A percentile compares a stretch with the other conserved stretches of the same genome.
Conservation (phyloP, 2,113 vertebrate genomes). For the Oncorhynchus gorbuscha region DNA sequence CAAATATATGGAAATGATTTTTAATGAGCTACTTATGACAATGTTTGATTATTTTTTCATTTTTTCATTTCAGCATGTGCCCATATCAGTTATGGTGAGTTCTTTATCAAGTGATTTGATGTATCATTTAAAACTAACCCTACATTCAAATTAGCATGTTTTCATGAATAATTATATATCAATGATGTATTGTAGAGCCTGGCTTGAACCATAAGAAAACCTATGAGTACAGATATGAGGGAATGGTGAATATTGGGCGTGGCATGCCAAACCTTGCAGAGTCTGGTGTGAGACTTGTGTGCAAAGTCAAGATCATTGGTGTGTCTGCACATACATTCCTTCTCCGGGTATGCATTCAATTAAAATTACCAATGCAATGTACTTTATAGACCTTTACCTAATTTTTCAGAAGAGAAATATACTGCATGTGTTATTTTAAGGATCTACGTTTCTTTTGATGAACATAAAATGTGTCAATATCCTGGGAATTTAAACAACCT, state of each 20-base stretch:
- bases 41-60: constrained; percentile 3
- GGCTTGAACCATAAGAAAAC: constrained; percentile 62
- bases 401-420: no score
- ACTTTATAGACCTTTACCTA: neutral
- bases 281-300: constrained; percentile 61
- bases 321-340: constrained; percentile 54
- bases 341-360: constrained; percentile 63
- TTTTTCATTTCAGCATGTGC: constrained; percentile 61
- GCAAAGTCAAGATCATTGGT: constrained; percentile 65
- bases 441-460: neutral
- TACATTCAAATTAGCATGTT: neutral
- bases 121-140: neutral
- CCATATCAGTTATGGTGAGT: constrained; percentile 69
- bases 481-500: neutral
- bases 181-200: constrained; percentile 57
- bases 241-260: constrained; percentile 63
- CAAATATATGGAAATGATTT: neutral
- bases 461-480: neutral
- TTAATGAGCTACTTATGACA: neutral
- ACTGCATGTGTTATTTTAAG: neutral
- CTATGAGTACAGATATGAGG: constrained; percentile 74
- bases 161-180: neutral
- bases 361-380: neutral
- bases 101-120: neutral
- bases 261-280: constrained; percentile 60